These are phyloP conservation scores for Palythoa grandiflora DNA, from an alignment of 92 coral and sea anemone genomes.

Conservation along the genomic window DNA sequence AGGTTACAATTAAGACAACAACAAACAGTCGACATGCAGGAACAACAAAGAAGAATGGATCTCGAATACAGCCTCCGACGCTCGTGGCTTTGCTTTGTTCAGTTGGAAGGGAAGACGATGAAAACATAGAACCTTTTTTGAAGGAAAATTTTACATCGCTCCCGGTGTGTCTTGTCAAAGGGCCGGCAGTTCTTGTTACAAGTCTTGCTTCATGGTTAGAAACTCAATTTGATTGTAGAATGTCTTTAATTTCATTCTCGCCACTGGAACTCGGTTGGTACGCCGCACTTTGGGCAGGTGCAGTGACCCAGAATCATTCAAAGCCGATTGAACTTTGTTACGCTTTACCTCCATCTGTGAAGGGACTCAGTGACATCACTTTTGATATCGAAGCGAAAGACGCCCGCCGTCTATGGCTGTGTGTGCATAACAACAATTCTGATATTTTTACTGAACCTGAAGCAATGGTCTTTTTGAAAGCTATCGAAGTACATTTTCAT, in stretches of 20 bases:
- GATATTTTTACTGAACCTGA: slow-evolving; percentile 84
- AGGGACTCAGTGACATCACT: slow-evolving; percentile 71
- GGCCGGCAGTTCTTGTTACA: slow-evolving; percentile 67
- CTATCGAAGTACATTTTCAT: slow-evolving; percentile 87
- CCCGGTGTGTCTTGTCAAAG: slow-evolving; percentile 88
- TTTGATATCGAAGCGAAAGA: slow-evolving; percentile 79
- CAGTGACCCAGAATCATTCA: slow-evolving; percentile 52
- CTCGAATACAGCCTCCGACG: neutral
- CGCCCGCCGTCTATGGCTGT: slow-evolving; percentile 81
- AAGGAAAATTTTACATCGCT: slow-evolving; percentile 64
- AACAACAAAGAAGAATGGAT: slow-evolving; percentile 10
- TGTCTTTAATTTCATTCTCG: slow-evolving; percentile 76
- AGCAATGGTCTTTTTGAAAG: slow-evolving; percentile 75
- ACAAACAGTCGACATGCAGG: neutral
- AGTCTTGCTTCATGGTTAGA: slow-evolving; percentile 78
- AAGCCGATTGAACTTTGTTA: slow-evolving; percentile 81
- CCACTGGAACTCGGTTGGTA: slow-evolving; percentile 89
- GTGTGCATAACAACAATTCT: slow-evolving; percentile 66
- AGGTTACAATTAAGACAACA: slow-evolving; percentile 59
- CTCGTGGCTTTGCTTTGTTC: no score
- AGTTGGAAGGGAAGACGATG: slow-evolving; percentile 54
- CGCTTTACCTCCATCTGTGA: slow-evolving; percentile 63
- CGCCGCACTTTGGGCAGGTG: slow-evolving; percentile 91
- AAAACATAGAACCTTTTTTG: slow-evolving; percentile 30
- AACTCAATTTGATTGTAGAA: slow-evolving; percentile 83